Percentiles rank a stretch among this genome's conserved stretches.
Conservation (phyloP, 2,113 vertebrate species). For the Ranitomeya variabilis region DNA sequence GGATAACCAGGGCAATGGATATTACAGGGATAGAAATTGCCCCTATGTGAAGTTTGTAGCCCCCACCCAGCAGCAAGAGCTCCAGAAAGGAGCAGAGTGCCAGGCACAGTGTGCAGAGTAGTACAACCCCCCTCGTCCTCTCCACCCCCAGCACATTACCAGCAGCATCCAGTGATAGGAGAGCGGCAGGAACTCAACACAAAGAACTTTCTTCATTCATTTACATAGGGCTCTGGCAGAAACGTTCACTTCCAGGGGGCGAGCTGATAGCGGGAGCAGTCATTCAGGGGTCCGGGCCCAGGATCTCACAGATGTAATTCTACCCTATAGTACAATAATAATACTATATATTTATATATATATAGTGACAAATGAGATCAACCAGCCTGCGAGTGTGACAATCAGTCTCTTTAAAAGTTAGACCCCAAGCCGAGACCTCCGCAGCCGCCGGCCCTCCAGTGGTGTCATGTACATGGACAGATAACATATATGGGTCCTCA, state of each 20-base stretch:
- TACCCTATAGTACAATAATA: too few species aligned
- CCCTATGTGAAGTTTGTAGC: conserved; percentile 16
- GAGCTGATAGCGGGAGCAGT: neutral
- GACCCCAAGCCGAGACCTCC: too few species aligned
- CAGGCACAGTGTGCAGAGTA: neutral
- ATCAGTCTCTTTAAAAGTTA: too few species aligned
- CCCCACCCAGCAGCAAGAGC: conserved; percentile 5
- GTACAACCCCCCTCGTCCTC: conserved; percentile 4
- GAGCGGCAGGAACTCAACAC: conserved; percentile 32
- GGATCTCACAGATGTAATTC: too few species aligned
- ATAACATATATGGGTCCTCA: too few species aligned
- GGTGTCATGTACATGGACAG: too few species aligned
- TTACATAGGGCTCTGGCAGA: neutral
- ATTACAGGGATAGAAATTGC: conserved; percentile 71
- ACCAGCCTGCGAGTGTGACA: too few species aligned
- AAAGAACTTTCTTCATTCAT: neutral
- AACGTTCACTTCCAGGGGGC: neutral
- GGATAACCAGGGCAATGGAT: conserved; percentile 71
- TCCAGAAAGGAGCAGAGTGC: neutral
- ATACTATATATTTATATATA: too few species aligned
- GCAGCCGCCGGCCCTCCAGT: too few species aligned
- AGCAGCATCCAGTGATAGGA: neutral
- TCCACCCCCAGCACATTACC: conserved; percentile 61
- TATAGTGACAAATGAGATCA: too few species aligned
- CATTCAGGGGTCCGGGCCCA: too few species aligned